Evolutionary conservation across 2,113 vertebrate species (phyloP).

Genomic region (Platysternon megacephalum): DNA sequence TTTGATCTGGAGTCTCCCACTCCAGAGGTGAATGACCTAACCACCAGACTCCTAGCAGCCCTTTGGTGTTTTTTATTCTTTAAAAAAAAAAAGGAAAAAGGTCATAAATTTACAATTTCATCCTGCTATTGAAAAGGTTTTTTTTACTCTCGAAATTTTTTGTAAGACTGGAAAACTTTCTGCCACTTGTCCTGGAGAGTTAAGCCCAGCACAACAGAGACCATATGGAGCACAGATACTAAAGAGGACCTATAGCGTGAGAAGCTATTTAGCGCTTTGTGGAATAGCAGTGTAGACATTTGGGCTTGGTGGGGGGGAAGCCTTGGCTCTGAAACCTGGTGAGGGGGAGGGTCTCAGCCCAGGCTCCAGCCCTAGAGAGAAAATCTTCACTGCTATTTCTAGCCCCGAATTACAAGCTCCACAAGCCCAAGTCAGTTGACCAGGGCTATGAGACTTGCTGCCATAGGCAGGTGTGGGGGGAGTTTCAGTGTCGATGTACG

Average conservation of each 20-base stretch:
- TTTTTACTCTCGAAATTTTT: no score
- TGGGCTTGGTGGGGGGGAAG: neutral
- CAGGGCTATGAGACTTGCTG: neutral
- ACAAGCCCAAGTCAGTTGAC: neutral
- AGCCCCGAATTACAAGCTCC: neutral
- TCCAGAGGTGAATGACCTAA: no score
- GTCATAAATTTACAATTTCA: no score
- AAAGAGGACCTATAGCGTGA: neutral
- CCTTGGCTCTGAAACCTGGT: neutral
- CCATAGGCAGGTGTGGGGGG: neutral
- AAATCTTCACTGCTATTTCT: neutral
- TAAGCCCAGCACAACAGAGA: neutral
- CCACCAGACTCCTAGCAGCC: no score
- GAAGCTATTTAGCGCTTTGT: neutral
- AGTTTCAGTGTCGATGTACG: neutral
- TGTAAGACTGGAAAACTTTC: no score
- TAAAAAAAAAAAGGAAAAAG: no score
- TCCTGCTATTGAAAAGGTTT: no score
- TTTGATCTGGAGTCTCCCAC: no score
- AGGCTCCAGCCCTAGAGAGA: neutral
- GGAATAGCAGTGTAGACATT: neutral
- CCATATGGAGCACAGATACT: fast-evolving
- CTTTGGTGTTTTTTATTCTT: no score
- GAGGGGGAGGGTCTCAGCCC: neutral
- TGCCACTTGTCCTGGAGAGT: neutral